Evolutionary conservation across 2,888 invertebrate species (phyloP), one percentile per base, ranked within the genome.

Genomic region (Malachius bipustulatus): DNA sequence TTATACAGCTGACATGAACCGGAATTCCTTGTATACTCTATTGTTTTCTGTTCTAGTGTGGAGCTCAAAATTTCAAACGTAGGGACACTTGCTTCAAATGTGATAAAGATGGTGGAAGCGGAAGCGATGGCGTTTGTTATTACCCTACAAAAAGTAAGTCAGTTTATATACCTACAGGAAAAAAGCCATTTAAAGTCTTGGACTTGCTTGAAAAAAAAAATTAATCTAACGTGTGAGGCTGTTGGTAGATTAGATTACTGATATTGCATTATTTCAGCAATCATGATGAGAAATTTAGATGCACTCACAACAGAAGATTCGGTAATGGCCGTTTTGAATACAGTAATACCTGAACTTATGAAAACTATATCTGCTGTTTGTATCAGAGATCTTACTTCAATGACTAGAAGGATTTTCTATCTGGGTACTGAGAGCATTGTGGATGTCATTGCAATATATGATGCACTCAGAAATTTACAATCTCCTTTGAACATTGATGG

Each of bases 11-110:
- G n/a, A 24, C 8, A 24, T 8, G n/a, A 9, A 24, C n/a, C n/a
- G n/a, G n/a, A n/a, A 41, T 12, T 29, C 8, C 12, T 4, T 11
- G n/a, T 16, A 14, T 33, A 14, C 30, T 38, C 2, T 32, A 19
- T 35, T 32, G 16, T 40, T 12, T n/a, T 26, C 38, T 39, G 44
- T 56, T 53, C 29, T 63, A 93, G 81, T 98, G 98, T 68, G 89
- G 90, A 36, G 83, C 87, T 19, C 90, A 90, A 59, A 98, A 98
- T 65, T 98, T 97, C 61, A 90, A 91, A 63, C 72, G 96, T 40
- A 74, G 98, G 40, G 87, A 88, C 54, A 74, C 80, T 39, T 98
- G 98, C 62, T 97, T 93, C 63, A 82, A 91, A 58, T 98, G 98
- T 60, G 87, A 88, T 41, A 81, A 83, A 46, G 78, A 82, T 47